These are phyloP conservation scores for Cossypha polioptera DNA, from an alignment of 2,797 vertebrate genomes.

Conservation along the genomic window DNA sequence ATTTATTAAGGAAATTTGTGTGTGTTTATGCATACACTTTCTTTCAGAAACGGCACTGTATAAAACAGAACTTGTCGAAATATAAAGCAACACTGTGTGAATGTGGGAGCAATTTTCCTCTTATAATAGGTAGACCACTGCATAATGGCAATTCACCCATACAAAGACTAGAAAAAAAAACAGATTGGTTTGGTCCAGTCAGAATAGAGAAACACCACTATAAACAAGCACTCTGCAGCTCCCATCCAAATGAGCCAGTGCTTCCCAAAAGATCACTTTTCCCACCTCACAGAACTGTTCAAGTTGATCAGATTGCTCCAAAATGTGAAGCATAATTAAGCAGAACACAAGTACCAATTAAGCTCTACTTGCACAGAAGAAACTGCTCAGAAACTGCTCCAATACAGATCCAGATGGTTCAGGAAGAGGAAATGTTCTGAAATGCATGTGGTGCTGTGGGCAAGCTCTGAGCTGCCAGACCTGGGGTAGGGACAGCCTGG, in stretches of 20 bases:
- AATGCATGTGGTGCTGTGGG: too few species aligned
- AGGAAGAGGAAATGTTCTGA: neutral
- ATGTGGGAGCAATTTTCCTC: neutral
- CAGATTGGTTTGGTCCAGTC: neutral
- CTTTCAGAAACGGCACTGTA: neutral
- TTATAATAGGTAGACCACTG: neutral
- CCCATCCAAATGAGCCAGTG: neutral
- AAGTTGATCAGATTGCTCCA: neutral
- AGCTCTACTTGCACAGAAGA: neutral
- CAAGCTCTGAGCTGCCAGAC: neutral
- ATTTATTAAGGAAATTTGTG: neutral
- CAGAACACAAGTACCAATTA: neutral
- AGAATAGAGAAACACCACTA: neutral
- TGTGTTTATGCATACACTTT: neutral
- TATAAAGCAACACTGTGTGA: neutral
- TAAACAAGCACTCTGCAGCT: neutral
- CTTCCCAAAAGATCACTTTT: neutral
- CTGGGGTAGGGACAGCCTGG: fast-evolving
- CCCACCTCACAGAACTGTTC: neutral
- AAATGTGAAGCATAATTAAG: slow-evolving; percentile 7
- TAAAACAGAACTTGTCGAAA: neutral
- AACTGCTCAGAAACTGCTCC: neutral
- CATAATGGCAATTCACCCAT: neutral
- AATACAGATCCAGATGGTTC: neutral
- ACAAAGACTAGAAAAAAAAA: neutral